Percentiles rank a stretch among this genome's conserved stretches.
Conservation (phyloP, 2,113 vertebrate species). For the Clarias gariepinus region DNA sequence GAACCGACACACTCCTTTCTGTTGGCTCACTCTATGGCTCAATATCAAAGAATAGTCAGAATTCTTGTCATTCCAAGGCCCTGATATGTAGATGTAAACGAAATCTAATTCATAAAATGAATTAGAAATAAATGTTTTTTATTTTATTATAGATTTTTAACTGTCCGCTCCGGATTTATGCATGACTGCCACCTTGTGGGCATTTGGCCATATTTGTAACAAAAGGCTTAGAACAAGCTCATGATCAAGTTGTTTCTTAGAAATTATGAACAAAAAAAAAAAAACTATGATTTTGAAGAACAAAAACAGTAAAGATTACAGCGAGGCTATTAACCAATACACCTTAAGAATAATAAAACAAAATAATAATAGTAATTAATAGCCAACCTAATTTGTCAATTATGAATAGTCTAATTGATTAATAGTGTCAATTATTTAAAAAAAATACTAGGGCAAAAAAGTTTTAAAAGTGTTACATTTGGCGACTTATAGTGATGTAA, state of each 20-base stretch:
- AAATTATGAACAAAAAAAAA: not conserved
- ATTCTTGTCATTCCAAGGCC: not conserved
- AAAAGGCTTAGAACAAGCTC: not conserved
- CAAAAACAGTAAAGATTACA: not conserved
- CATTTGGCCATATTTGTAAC: not conserved
- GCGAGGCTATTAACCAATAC: not conserved
- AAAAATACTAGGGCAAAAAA: too few species aligned
- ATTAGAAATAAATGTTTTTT: too few species aligned
- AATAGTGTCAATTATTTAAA: too few species aligned
- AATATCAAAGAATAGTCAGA: too few species aligned
- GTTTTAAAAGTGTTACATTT: too few species aligned
- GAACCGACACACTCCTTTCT: too few species aligned
- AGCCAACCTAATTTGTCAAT: not conserved
- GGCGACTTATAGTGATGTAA: not conserved
- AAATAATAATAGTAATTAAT: not conserved
- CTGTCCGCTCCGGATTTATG: not conserved
- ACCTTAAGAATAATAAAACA: not conserved
- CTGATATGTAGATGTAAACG: not conserved
- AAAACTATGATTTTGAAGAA: not conserved
- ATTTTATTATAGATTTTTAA: too few species aligned
- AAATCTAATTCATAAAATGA: too few species aligned
- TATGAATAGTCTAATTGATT: not conserved
- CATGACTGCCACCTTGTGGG: constrained; percentile 38
- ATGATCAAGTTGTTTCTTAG: not conserved
- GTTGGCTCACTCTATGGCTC: too few species aligned